A percentile compares a stretch with the other conserved stretches of the same genome.
Conservation (phyloP, 2,888 invertebrate species). For the Sarcophaga variegata region DNA sequence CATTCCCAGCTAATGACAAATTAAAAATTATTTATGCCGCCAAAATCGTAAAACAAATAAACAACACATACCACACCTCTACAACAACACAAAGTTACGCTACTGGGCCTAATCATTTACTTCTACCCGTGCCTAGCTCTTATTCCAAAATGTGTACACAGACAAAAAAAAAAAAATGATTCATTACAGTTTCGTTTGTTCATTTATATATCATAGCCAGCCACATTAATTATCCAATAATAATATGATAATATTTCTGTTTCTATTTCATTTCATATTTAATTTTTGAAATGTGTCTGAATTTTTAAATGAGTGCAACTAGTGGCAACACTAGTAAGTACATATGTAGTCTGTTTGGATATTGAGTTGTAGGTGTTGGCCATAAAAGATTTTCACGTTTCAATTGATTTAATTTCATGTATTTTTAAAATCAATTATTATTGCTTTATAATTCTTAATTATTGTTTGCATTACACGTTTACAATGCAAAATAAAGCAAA, state of each 20-base stretch:
- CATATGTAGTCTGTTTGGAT: background rate
- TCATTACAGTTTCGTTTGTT: constrained; percentile 59
- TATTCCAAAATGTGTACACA: background rate
- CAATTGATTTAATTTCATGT: constrained; percentile 48
- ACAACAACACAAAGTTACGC: background rate
- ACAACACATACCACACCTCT: background rate
- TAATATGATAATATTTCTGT: constrained; percentile 25
- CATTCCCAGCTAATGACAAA: constrained; percentile 67
- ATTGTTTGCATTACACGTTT: constrained; percentile 15
- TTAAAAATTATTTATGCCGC: constrained; percentile 58
- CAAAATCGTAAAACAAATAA: constrained; percentile 44
- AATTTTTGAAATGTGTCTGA: constrained; percentile 22
- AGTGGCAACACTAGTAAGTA: background rate
- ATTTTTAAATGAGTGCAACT: background rate
- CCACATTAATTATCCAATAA: constrained; percentile 60
- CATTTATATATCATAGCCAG: constrained; percentile 42
- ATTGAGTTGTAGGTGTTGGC: constrained; percentile 43
- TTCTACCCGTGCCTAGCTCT: background rate
- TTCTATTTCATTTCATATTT: constrained; percentile 3
- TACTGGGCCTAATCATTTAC: background rate
- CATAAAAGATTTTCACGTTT: constrained; percentile 60
- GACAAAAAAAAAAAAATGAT: constrained; percentile 39
- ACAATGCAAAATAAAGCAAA: constrained; percentile 13
- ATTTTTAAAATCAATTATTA: constrained; percentile 18
- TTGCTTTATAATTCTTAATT: constrained; percentile 43